phyloP scores from a whole-genome alignment of 2,113 vertebrate genomes.

The Excalfactoria chinensis region DNA sequence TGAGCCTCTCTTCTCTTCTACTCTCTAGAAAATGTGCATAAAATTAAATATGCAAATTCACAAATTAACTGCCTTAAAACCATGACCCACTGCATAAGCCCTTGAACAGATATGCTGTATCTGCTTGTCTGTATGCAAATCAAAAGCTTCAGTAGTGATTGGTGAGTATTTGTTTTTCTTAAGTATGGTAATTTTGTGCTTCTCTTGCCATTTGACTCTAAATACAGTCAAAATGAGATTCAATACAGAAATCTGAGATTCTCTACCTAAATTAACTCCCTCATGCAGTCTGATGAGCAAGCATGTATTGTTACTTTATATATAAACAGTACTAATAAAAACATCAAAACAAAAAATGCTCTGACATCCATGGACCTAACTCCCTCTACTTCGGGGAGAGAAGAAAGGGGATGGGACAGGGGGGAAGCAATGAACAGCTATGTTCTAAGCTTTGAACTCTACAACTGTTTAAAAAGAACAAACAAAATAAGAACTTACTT shows the following conservation, averaged over 20 bases:
- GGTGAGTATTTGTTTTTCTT: not conserved
- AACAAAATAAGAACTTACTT: constrained; percentile 81
- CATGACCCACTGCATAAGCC: not conserved
- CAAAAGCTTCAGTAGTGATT: not conserved
- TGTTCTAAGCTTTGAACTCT: not conserved
- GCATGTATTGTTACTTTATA: not conserved
- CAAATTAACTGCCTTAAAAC: not conserved
- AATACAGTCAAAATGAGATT: not conserved
- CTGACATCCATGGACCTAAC: not conserved
- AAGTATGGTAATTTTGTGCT: not conserved
- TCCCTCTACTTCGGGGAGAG: not conserved
- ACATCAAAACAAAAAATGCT: not conserved
- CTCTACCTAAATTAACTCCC: not conserved
- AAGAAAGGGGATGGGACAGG: accelerated
- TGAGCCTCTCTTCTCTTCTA: not conserved
- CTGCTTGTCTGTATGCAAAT: not conserved
- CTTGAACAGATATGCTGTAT: not conserved
- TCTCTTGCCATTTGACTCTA: not conserved
- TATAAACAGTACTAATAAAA: not conserved
- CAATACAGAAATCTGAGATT: not conserved
- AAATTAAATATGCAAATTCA: not conserved
- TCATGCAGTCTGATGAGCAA: not conserved
- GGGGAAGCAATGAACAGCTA: not conserved
- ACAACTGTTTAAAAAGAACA: not conserved
- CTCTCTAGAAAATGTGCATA: not conserved